phyloP scores from a whole-genome alignment of 2,888 invertebrate genomes.

The Zygogramma bicolorata region DNA sequence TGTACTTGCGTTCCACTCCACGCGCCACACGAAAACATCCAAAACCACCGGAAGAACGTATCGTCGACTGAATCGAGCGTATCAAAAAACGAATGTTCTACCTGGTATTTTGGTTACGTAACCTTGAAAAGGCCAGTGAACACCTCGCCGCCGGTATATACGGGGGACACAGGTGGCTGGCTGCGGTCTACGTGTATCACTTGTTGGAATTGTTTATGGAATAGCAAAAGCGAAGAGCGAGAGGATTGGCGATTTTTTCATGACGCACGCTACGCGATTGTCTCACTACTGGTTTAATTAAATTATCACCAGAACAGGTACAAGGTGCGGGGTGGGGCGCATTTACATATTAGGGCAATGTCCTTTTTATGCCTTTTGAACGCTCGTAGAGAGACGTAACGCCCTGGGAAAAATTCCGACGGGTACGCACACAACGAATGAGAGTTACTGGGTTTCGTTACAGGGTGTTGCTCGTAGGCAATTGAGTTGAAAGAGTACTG shows the following conservation, averaged over 20 bases:
- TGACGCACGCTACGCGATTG: constrained; percentile 11
- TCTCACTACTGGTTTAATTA: constrained; percentile 6
- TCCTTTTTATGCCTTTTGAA: constrained; percentile 5
- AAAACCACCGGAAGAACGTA: constrained; percentile 3
- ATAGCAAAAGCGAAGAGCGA: not conserved
- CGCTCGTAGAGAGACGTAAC: not conserved
- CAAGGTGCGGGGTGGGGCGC: not conserved
- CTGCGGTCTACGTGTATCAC: not conserved
- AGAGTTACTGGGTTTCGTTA: not conserved
- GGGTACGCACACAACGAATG: not conserved
- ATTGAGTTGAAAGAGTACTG: too few relatives aligned
- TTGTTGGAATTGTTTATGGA: not conserved
- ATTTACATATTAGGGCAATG: constrained; percentile 11
- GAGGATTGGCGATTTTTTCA: constrained; percentile 8
- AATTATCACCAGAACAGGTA: constrained; percentile 7
- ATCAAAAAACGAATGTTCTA: constrained; percentile 28
- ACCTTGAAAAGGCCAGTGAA: constrained; percentile 37
- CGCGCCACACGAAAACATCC: not conserved
- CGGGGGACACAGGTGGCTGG: not conserved
- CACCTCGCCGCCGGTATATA: not conserved
- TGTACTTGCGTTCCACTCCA: not conserved
- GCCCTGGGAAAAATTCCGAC: not conserved
- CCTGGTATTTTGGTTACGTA: constrained; percentile 25
- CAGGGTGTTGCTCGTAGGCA: too few relatives aligned
- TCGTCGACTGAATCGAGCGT: constrained; percentile 22